Evolutionary conservation across 2,797 vertebrate genomes (phyloP), one percentile per base, ranked within the genome.

Genomic region (Ambastaia sidthimunki): DNA sequence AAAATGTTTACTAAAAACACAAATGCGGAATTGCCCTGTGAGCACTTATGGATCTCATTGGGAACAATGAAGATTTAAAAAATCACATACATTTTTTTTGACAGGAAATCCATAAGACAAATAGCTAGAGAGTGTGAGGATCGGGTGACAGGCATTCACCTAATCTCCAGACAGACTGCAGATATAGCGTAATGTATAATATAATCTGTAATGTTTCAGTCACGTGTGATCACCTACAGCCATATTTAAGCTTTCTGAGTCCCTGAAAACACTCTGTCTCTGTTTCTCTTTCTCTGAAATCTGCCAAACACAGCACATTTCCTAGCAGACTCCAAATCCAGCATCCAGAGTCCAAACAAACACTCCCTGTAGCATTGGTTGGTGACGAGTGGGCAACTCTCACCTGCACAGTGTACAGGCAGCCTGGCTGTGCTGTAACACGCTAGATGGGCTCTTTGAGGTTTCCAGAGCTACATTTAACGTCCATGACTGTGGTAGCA

Each of bases 321-420:
- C 94, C 92, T 91, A 90, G 87, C 86, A 89, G 83, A 75, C 80
- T 74, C 90, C 89, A 91, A 92, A 92, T 92, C 92, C 86, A 88
- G 94, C 92, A 90, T 92, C n/a, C n/a, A n/a, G 87, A 94, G 91
- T 93, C 94, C 96, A 96, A 97, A 97, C 94, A 97, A 95, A 95
- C 92, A 93, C 93, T 90, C 94, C 89, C 91, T 92, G 92, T 85
- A 88, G 84, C 75, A 83, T 76, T 76, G 82, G 82, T 37, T 69
- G 66, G 77, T 54, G 89, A 85, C 87, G 83, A 84, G 92, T 90
- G 84, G 91, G 92, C 92, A 67, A 74, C 92, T 85, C 84, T 91
- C 94, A 95, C 95, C 95, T 97, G 96, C 92, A 90, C 93, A 95
- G 91, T 95, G 94, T 96, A 94, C 94, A 92, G 87, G 91, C 88